Evolutionary conservation across 2,888 invertebrate genomes (phyloP).

Genomic region (Epirrhoe tristata): DNA sequence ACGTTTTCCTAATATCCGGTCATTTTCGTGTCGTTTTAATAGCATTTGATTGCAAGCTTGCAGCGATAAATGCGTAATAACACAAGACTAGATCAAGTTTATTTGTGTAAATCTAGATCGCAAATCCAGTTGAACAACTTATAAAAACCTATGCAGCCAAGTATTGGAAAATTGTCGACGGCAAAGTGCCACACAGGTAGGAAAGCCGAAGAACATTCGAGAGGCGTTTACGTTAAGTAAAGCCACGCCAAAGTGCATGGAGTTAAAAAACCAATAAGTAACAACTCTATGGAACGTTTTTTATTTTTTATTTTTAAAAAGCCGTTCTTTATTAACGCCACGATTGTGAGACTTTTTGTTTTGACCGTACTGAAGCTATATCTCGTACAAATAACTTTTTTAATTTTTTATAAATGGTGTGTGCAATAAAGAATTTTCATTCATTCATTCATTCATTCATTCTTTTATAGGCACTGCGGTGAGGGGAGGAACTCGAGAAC

Average conservation of each 20-base stretch:
- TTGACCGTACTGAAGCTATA: constrained; percentile 18
- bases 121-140: constrained; percentile 46
- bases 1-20: constrained; percentile 9
- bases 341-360: constrained; percentile 36
- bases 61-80: constrained; percentile 35
- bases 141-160: constrained; percentile 45
- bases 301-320: no score
- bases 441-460: no score
- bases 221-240: constrained; percentile 51
- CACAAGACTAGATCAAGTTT: constrained; percentile 58
- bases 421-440: no score
- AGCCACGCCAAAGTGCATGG: constrained; percentile 18
- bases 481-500: constrained; percentile 22
- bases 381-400: constrained; percentile 39
- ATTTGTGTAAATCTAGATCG: constrained; percentile 60
- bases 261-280: constrained; percentile 17
- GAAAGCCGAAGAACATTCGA: constrained; percentile 73
- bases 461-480: constrained; percentile 13
- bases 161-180: constrained; percentile 61
- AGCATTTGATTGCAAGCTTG: constrained; percentile 22
- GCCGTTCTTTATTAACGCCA: no score
- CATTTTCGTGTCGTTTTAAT: constrained; percentile 21
- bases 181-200: constrained; percentile 52
- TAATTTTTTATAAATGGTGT: no score
- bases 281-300: constrained; percentile 51